Percentiles rank a stretch among this genome's conserved stretches.
Evolutionary conservation across 2,888 invertebrate genomes (phyloP).

Genomic region (Sturmia bella): DNA sequence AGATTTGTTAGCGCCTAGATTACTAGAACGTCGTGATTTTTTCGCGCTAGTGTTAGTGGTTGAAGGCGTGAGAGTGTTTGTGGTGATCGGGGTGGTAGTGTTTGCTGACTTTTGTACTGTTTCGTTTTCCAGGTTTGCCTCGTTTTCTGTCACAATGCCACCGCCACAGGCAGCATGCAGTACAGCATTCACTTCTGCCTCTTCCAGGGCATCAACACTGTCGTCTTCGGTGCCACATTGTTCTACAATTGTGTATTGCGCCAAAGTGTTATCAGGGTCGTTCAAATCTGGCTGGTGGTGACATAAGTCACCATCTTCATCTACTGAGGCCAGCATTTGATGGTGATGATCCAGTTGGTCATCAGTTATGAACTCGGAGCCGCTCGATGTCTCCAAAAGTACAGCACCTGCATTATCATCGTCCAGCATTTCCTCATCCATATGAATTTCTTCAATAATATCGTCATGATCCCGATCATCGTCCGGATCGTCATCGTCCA

Average conservation of each 20-base stretch:
- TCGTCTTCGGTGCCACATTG: conserved; percentile 72
- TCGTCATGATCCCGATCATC: conserved; percentile 77
- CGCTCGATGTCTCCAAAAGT: conserved; percentile 70
- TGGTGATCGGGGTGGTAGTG: conserved; percentile 2
- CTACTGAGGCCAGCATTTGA: conserved; percentile 70
- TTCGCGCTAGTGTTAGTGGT: conserved; percentile 63
- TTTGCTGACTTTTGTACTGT: conserved; percentile 59
- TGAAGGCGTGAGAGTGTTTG: conserved; percentile 5
- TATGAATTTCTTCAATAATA: conserved; percentile 79
- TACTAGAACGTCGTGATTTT: conserved; percentile 66
- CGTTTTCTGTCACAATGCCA: conserved; percentile 39
- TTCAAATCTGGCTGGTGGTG: conserved; percentile 69
- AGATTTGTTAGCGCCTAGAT: conserved; percentile 53
- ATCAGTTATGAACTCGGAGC: conserved; percentile 73
- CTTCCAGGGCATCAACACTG: conserved; percentile 74
- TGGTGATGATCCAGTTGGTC: conserved; percentile 74
- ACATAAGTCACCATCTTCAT: conserved; percentile 72
- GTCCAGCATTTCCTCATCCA: conserved; percentile 78
- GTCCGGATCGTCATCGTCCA: conserved; percentile 72
- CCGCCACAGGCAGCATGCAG: conserved; percentile 68
- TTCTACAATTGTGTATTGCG: conserved; percentile 78
- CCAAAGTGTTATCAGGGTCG: conserved; percentile 73
- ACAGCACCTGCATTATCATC: conserved; percentile 73
- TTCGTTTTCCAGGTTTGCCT: conserved; percentile 23
- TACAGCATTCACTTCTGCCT: conserved; percentile 71